phyloP scores from a whole-genome alignment of 2,797 vertebrate species.

The Hirundo rustica region DNA sequence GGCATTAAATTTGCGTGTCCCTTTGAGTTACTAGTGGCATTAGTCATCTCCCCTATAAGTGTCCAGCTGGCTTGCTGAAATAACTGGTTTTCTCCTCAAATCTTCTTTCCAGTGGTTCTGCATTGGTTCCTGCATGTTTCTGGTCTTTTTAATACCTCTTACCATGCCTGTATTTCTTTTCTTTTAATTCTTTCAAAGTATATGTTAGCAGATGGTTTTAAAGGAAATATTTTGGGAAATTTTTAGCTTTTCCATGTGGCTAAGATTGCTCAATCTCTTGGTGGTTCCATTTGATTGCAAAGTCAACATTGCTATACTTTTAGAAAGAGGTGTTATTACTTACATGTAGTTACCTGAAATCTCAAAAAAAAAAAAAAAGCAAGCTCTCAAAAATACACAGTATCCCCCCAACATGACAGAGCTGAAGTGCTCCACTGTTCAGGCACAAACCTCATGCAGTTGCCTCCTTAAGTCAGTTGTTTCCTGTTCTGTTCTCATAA shows the following conservation, averaged over 20 bases:
- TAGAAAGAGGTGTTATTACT: not conserved
- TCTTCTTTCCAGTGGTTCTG: not conserved
- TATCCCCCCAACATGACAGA: not conserved
- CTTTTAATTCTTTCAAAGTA: not conserved
- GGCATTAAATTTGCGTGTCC: not conserved
- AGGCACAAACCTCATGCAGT: not conserved
- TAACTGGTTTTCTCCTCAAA: not conserved
- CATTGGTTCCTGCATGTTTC: not conserved
- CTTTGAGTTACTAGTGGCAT: constrained; percentile 19
- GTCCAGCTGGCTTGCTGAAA: not conserved
- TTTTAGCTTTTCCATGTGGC: not conserved
- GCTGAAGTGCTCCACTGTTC: not conserved
- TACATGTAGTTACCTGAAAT: not conserved
- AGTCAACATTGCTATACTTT: not conserved
- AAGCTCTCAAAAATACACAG: not conserved
- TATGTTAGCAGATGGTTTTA: constrained; percentile 14
- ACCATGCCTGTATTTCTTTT: not conserved
- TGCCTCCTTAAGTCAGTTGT: not conserved
- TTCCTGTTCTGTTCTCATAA: not conserved
- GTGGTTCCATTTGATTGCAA: not conserved
- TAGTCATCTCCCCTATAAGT: not conserved
- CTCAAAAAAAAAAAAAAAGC: not conserved
- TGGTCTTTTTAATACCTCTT: not conserved
- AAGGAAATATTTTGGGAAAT: not conserved
- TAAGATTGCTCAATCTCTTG: not conserved